Conservation (phyloP, 1,140 invertebrate genomes). For the Marisa cornuarietis region DNA sequence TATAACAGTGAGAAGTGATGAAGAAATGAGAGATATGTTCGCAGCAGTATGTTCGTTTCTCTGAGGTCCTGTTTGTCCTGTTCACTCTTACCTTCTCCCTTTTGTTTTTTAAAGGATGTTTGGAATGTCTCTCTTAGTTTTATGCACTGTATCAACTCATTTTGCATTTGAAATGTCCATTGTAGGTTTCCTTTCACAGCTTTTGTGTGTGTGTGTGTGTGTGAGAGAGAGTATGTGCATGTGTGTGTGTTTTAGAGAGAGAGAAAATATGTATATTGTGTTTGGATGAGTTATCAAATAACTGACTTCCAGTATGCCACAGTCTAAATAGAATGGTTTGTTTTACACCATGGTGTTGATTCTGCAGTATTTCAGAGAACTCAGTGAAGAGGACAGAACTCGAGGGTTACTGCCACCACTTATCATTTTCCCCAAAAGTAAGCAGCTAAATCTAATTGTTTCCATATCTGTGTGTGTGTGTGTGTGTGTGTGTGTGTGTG, state of each 20-base stretch:
- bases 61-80: not conserved
- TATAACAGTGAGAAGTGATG: slow-evolving; percentile 63
- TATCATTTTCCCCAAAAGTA: slow-evolving; percentile 49
- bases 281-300: too few species aligned
- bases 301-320: too few species aligned
- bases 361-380: slow-evolving; percentile 53
- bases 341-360: not conserved
- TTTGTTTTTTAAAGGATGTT: not conserved
- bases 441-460: slow-evolving; percentile 1
- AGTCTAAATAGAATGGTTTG: not conserved
- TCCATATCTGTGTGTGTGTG: slow-evolving; percentile 1
- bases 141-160: not conserved
- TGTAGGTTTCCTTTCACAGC: not conserved
- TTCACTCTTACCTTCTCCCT: too few species aligned
- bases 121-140: slow-evolving; percentile 4
- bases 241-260: not conserved
- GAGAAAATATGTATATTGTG: too few species aligned
- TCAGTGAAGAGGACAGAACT: slow-evolving; percentile 50
- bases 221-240: not conserved
- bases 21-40: slow-evolving; percentile 63
- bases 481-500: slow-evolving; percentile 1
- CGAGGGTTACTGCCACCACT: slow-evolving; percentile 53
- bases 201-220: not conserved
- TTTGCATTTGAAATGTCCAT: not conserved
- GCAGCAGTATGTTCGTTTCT: slow-evolving; percentile 42